Base-by-base conservation (phyloP, 1,140 invertebrate genomes). In the Drosophila setifemur region DNA sequence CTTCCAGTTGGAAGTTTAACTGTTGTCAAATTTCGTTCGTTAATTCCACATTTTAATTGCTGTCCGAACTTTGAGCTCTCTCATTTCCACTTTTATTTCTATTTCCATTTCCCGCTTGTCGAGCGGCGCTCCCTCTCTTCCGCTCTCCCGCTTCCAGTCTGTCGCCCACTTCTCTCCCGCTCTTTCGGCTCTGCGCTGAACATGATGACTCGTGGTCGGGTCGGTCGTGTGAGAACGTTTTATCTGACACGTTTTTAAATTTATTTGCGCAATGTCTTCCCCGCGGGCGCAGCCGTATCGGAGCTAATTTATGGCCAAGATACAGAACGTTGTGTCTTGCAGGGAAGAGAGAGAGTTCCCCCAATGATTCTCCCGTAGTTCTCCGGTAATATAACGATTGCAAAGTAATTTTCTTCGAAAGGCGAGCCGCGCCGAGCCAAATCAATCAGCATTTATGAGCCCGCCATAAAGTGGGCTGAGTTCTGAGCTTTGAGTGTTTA, bases 201-300 rank as follows among this genome's bases (percentile, higher is more conserved):
- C 8, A 61, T 40, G 44, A 70, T 70, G 63, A 55, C 66, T 70
- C 45, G 66, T 48, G 54, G 67, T 39, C 25, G 49, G 54, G 67
- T 39, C 25, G 49, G 49, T 71, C 67, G 67, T 71, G 67, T 71
- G 67, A 71, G 50, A 72, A 77, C 73, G 74, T 73, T 77, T 70
- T 75, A 79, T 70, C 69, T 67, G 74, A 74, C 79, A 86, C 81
- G 79, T 83, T 83, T 85, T 74, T 66, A 71, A 57, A 66, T 85
- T 83, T 83, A 66, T 83, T 71, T 79, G 74, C 74, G 52, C 55
- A 73, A 73, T 64, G 21, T 61, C 66, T 69, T 69, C 45, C 52
- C 49, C 69, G 33, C 37, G 43, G 42, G 29, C 55, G 55, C 28
- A 61, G 58, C 37, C n/a, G 37, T 37, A 37, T 37, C 40, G 12